Conservation (phyloP, 1,140 invertebrate species). For the Solenopsis invicta region DNA sequence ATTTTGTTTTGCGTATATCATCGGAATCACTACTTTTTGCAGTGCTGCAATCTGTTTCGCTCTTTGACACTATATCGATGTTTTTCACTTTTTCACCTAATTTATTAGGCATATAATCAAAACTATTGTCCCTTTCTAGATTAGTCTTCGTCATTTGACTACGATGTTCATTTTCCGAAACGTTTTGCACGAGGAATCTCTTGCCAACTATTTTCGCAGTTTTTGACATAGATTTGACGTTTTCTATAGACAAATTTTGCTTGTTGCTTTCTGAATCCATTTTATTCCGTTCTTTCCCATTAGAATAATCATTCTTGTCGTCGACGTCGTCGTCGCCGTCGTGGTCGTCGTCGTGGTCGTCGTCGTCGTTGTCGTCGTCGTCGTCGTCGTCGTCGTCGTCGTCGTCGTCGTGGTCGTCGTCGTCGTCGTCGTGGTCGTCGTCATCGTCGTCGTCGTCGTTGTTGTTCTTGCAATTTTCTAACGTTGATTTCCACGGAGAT, state of each 20-base stretch:
- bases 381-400: no score
- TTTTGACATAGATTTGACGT: conserved; percentile 63
- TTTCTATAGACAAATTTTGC: conserved; percentile 38
- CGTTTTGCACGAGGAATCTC: conserved; percentile 84
- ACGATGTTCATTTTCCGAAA: conserved; percentile 83
- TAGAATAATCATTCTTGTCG: conserved; percentile 19
- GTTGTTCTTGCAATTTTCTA: conserved; percentile 54
- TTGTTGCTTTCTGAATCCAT: conserved; percentile 19
- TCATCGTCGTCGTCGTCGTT: no score
- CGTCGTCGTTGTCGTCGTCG: conserved; percentile 60
- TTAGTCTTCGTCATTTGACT: conserved; percentile 80
- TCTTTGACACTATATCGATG: conserved; percentile 83
- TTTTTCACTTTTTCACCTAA: conserved; percentile 82
- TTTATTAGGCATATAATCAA: conserved; percentile 67
- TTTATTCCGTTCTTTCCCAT: conserved; percentile 50
- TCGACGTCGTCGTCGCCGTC: conserved; percentile 59
- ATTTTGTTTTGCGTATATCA: conserved; percentile 76
- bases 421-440: no score
- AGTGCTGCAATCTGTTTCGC: conserved; percentile 78
- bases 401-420: no score
- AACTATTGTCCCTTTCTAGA: conserved; percentile 59
- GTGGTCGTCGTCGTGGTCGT: no score
- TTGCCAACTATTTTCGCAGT: conserved; percentile 78
- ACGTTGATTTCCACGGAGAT: conserved; percentile 1
- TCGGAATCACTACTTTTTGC: conserved; percentile 75